Conservation (phyloP, 1,140 invertebrate species). For the Saccostrea cuccullata region DNA sequence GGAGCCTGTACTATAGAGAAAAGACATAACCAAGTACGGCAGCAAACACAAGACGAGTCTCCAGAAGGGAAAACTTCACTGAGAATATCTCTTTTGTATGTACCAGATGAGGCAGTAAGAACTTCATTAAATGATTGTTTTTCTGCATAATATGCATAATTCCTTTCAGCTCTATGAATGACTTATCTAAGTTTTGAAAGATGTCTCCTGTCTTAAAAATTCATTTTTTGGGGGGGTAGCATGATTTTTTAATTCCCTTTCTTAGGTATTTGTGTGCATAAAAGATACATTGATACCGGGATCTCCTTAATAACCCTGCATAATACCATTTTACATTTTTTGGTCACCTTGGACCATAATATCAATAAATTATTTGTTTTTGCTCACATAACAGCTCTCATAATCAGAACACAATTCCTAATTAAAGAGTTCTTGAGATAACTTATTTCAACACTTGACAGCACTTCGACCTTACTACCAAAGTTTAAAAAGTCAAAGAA, state of each 20-base stretch:
- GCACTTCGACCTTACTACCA: not conserved
- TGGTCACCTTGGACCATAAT: not conserved
- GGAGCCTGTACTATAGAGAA: not conserved
- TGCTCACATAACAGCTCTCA: not conserved
- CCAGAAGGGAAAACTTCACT: no score
- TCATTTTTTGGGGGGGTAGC: no score
- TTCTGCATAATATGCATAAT: no score
- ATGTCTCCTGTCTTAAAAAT: no score
- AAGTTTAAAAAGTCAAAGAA: constrained; percentile 21
- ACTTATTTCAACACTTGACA: constrained; percentile 29
- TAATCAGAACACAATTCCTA: not conserved
- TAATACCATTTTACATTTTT: constrained; percentile 4
- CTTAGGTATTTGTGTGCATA: not conserved
- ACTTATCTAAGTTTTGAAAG: no score
- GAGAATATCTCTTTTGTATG: no score
- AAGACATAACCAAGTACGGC: not conserved
- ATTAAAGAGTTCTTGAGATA: constrained; percentile 2
- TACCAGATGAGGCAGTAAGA: no score
- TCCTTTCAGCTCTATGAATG: no score
- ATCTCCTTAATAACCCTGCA: not conserved
- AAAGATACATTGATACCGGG: not conserved
- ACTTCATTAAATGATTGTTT: no score
- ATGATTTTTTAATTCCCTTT: no score
- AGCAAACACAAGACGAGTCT: no score
- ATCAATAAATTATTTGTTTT: constrained; percentile 35